Percentiles rank a stretch among this genome's conserved stretches.
These are phyloP conservation scores for Selene dorsalis DNA, from an alignment of 2,797 vertebrate species.

Conservation along the genomic window DNA sequence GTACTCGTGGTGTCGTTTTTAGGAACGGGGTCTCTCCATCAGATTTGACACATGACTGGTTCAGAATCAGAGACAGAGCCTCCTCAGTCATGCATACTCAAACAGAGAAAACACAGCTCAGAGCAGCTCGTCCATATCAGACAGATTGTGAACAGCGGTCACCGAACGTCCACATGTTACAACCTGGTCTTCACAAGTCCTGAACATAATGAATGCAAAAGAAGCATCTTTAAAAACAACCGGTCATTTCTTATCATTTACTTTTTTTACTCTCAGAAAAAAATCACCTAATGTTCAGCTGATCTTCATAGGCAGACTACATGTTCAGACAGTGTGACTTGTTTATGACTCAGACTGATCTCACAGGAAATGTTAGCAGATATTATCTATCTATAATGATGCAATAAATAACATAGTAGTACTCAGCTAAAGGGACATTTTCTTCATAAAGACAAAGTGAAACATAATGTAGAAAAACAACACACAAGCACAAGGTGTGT, in stretches of 20 bases:
- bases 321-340: not conserved
- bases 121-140: slow-evolving; percentile 40
- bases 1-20: not conserved
- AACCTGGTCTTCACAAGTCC: not conserved
- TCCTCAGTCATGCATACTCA: slow-evolving; percentile 62
- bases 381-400: no score
- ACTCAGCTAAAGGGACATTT: no score
- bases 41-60: slow-evolving; percentile 68
- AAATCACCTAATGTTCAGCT: no score
- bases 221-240: no score
- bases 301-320: no score
- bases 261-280: no score
- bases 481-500: no score
- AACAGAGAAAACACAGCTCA: slow-evolving; percentile 36
- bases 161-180: not conserved
- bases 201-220: not conserved
- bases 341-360: not conserved
- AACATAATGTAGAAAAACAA: no score
- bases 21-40: slow-evolving; percentile 14
- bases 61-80: slow-evolving; percentile 49
- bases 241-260: no score
- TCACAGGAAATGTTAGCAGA: not conserved
- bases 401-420: no score
- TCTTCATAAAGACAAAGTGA: no score
- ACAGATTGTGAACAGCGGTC: slow-evolving; percentile 47